Evolutionary conservation across 2,888 invertebrate genomes (phyloP).

Genomic region (Eristalinus sepulchralis): DNA sequence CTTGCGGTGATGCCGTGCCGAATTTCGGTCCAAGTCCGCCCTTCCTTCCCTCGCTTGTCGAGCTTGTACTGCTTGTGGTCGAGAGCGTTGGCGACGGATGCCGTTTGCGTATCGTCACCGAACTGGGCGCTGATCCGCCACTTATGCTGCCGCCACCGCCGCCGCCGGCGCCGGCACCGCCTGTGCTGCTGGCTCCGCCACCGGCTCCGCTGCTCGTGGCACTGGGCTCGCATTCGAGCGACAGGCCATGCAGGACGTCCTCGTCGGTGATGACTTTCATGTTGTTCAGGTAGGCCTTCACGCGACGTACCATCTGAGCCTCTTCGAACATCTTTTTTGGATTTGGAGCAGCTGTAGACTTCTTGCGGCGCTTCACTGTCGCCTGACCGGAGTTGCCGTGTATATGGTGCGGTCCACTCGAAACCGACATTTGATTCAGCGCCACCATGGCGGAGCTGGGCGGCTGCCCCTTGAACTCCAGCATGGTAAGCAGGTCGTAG

Average conservation of each 20-base stretch:
- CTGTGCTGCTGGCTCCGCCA: conserved; percentile 76
- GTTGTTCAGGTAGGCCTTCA: conserved; percentile 96
- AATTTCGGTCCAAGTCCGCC: conserved; percentile 84
- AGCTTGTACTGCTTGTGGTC: conserved; percentile 95
- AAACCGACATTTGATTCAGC: conserved; percentile 91
- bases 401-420: conserved; percentile 82
- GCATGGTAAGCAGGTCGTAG: conserved; percentile 91
- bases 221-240: conserved; percentile 91
- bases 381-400: conserved; percentile 85
- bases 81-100: conserved; percentile 97
- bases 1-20: conserved; percentile 95
- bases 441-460: conserved; percentile 94
- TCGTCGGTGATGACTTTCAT: conserved; percentile 94
- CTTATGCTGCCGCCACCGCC: conserved; percentile 82
- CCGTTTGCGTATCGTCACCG: conserved; percentile 85
- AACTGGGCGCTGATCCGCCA: conserved; percentile 82
- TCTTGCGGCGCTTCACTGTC: conserved; percentile 94
- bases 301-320: conserved; percentile 98
- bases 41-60: conserved; percentile 89
- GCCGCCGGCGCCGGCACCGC: conserved; percentile 73
- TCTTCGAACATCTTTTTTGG: conserved; percentile 99
- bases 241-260: conserved; percentile 92
- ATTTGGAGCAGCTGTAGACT: conserved; percentile 94
- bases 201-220: conserved; percentile 75
- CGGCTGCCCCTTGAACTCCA: conserved; percentile 92